Percentiles rank a stretch among this genome's conserved stretches.
Evolutionary conservation across 2,888 invertebrate genomes (phyloP).

Genomic region (Dryadula phaetusa): DNA sequence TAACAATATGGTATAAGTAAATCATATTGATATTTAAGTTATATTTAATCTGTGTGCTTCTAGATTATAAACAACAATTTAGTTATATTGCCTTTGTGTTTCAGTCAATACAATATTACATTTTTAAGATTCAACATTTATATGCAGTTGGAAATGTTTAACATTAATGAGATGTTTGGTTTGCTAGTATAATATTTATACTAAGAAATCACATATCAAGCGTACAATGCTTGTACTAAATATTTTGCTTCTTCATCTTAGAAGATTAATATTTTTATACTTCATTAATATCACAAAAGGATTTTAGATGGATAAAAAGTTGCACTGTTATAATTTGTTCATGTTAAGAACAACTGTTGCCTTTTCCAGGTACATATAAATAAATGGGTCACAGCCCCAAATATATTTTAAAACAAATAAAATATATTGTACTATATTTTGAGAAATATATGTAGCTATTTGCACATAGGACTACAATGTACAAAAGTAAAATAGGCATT

Average conservation of each 20-base stretch:
- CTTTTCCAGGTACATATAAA: not conserved
- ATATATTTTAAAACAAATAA: not conserved
- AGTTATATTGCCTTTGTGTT: no score
- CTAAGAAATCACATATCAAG: not conserved
- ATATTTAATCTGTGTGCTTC: no score
- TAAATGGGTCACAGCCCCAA: conserved; percentile 9
- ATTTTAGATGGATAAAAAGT: no score
- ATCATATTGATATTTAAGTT: no score
- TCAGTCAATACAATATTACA: no score
- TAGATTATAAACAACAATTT: no score
- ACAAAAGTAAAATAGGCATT: not conserved
- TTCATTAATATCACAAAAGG: not conserved
- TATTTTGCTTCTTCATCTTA: not conserved
- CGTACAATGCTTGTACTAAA: not conserved
- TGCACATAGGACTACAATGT: not conserved
- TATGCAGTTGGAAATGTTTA: not conserved
- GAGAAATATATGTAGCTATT: not conserved
- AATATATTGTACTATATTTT: not conserved
- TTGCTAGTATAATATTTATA: not conserved
- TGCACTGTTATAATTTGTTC: not conserved
- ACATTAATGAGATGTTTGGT: not conserved
- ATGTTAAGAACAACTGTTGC: not conserved
- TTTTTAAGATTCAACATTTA: no score
- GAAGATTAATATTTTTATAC: not conserved
- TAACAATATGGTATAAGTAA: no score